These are phyloP conservation scores for Caligus rogercresseyi DNA, from an alignment of 1,140 invertebrate species.

Conservation along the genomic window DNA sequence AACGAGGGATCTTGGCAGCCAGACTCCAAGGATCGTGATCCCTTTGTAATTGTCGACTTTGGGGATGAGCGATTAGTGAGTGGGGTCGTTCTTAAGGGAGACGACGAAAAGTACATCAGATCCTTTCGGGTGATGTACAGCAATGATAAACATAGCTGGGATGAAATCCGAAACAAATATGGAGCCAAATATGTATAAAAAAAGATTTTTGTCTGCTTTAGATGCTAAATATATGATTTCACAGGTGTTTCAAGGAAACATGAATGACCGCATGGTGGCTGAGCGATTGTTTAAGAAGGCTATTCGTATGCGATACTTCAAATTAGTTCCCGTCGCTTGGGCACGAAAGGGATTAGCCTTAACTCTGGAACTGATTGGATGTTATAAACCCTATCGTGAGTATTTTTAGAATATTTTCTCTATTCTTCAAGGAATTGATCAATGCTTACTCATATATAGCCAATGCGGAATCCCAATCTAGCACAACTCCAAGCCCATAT, in stretches of 20 bases:
- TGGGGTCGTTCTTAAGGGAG: not conserved
- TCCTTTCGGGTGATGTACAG: not conserved
- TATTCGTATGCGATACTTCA: conserved; percentile 6
- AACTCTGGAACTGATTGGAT: conserved; percentile 2
- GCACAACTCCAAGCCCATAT: not conserved
- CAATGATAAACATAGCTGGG: not conserved
- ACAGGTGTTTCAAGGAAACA: conserved; percentile 2
- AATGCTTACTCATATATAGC: no score
- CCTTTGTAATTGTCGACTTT: not conserved
- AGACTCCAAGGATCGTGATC: not conserved
- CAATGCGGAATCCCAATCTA: no score
- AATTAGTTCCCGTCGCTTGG: conserved; percentile 1
- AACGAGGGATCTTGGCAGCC: not conserved
- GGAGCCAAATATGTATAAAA: not conserved
- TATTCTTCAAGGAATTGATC: no score
- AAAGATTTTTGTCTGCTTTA: not conserved
- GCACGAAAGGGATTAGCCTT: not conserved
- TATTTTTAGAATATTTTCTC: no score
- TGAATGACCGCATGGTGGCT: not conserved
- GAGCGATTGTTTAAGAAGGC: not conserved
- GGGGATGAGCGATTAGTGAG: not conserved
- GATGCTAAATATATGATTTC: not conserved
- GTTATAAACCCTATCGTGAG: not conserved
- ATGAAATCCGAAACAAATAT: not conserved
- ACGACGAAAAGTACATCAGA: not conserved